phyloP scores from a whole-genome alignment of 1,140 invertebrate species.

The Amphibalanus amphitrite region DNA sequence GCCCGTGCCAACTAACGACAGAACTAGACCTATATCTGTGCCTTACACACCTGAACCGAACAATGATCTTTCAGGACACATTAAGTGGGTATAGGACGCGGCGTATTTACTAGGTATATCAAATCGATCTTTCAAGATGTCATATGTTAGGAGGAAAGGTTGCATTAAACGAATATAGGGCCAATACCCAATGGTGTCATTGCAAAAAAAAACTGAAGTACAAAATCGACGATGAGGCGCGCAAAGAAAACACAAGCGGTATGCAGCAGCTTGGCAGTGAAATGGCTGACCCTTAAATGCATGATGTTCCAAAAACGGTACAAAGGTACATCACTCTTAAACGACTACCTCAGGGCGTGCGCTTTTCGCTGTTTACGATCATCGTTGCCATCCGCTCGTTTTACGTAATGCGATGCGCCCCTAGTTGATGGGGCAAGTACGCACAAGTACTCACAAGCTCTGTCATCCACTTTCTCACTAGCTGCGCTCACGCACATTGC shows the following conservation, averaged over 20 bases:
- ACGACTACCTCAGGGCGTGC: not conserved
- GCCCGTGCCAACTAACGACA: not conserved
- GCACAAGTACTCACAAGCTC: not conserved
- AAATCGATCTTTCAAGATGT: not conserved
- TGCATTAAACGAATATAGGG: not conserved
- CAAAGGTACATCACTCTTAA: not conserved
- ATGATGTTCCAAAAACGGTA: not conserved
- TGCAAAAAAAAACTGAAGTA: not conserved
- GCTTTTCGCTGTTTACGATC: not conserved
- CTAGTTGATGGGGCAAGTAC: not conserved
- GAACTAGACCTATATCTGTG: not conserved
- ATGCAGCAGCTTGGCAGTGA: not conserved
- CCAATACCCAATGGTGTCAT: not conserved
- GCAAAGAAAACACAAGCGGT: not conserved
- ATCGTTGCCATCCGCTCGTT: constrained; percentile 6
- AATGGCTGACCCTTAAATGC: not conserved
- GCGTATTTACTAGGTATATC: not conserved
- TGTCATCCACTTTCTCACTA: not conserved
- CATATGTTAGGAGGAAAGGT: not conserved
- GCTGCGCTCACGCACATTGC: not conserved
- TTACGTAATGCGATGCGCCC: not conserved
- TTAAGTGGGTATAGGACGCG: not conserved
- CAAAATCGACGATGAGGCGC: not conserved
- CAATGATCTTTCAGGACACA: not conserved
- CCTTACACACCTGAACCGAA: too few relatives aligned